These are phyloP conservation scores for Artibeus lituratus DNA, from an alignment of 2,797 vertebrate genomes.

Conservation along the genomic window DNA sequence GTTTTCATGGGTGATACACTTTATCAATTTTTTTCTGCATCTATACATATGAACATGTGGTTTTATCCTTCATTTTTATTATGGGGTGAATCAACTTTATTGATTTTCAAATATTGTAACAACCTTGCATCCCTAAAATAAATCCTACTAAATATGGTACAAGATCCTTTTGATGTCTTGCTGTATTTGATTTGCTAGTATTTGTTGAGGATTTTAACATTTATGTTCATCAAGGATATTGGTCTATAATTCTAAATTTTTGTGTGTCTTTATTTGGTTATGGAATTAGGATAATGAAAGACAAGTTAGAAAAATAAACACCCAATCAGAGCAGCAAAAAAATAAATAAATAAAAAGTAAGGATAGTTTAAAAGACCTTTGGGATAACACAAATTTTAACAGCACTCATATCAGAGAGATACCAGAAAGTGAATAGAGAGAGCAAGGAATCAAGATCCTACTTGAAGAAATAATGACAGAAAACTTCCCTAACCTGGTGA, in stretches of 20 bases:
- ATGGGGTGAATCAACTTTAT: neutral
- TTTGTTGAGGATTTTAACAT: neutral
- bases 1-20: too few species aligned
- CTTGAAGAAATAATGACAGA: neutral
- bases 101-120: neutral
- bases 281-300: neutral
- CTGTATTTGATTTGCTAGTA: neutral
- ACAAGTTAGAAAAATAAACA: neutral
- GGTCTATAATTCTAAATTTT: neutral
- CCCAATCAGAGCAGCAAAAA: neutral
- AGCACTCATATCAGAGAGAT: neutral
- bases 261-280: neutral
- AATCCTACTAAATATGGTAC: neutral
- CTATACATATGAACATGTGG: neutral
- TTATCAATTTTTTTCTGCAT: too few species aligned
- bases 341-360: too few species aligned
- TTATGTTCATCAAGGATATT: neutral
- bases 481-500: neutral
- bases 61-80: neutral
- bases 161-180: neutral
- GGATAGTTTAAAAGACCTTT: neutral
- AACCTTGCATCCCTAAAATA: neutral
- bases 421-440: neutral
- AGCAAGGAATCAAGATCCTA: neutral
- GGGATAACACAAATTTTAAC: neutral